Percentiles rank a stretch among this genome's conserved stretches.
Evolutionary conservation across 2,797 vertebrate genomes (phyloP).

Genomic region (Australoheros facetus): DNA sequence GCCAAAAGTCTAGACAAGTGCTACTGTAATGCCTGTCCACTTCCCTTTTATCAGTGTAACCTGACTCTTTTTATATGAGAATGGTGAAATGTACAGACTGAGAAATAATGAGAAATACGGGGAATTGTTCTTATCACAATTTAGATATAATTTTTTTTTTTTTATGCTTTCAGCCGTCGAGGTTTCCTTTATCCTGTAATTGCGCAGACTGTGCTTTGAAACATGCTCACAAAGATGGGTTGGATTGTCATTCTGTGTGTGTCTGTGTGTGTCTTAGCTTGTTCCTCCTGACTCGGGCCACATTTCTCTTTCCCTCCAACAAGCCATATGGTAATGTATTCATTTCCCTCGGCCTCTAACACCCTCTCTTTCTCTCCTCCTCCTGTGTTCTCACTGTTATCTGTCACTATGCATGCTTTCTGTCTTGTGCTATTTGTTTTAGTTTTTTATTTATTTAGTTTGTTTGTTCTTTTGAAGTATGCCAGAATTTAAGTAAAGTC

Average conservation of each 20-base stretch:
- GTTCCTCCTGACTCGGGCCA: constrained; percentile 19
- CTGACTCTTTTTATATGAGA: not conserved
- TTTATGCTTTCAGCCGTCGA: not conserved
- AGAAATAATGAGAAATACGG: not conserved
- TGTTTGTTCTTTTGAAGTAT: constrained; percentile 27
- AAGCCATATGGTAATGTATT: constrained; percentile 51
- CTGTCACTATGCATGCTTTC: not conserved
- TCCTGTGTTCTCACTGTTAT: not conserved
- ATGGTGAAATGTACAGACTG: not conserved
- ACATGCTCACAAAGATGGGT: not conserved
- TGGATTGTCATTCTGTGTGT: not conserved
- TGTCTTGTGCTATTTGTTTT: constrained; percentile 1
- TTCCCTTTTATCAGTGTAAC: not conserved
- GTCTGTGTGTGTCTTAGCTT: not conserved
- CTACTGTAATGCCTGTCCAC: not conserved
- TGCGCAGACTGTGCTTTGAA: not conserved
- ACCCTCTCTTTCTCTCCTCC: not conserved
- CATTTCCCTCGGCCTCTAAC: constrained; percentile 16
- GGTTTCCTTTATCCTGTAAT: not conserved
- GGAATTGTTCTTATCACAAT: not conserved
- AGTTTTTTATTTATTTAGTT: not conserved
- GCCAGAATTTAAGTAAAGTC: constrained; percentile 16
- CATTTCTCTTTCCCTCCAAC: constrained; percentile 33
- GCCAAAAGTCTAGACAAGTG: not conserved
- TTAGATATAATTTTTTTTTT: not conserved